Conservation (phyloP, 2,113 vertebrate species). For the Percopsis transmontana region DNA sequence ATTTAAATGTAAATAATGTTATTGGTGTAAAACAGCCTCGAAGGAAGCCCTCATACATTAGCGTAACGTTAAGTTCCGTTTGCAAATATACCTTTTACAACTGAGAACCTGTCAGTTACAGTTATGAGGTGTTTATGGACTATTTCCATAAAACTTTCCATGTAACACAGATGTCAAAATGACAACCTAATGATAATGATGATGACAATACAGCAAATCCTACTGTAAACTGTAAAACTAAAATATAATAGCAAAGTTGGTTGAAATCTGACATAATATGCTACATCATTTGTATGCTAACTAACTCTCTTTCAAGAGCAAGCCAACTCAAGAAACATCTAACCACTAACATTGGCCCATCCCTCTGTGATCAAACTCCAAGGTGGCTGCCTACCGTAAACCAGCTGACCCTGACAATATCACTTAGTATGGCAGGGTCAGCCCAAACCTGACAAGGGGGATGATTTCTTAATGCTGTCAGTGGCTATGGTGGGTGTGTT, state of each 20-base stretch:
- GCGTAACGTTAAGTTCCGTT: too few species aligned
- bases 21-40: neutral
- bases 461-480: conserved; percentile 68
- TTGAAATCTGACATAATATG: too few species aligned
- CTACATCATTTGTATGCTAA: too few species aligned
- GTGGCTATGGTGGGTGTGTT: conserved; percentile 18
- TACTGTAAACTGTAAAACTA: too few species aligned
- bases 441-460: conserved; percentile 47
- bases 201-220: too few species aligned
- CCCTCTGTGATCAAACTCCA: conserved; percentile 25
- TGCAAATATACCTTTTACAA: neutral
- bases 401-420: conserved; percentile 41
- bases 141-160: too few species aligned
- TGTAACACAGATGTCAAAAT: too few species aligned
- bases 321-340: conserved; percentile 16
- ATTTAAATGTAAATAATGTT: conserved; percentile 23
- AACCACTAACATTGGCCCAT: too few species aligned
- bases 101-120: too few species aligned
- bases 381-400: conserved; percentile 32
- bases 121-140: too few species aligned
- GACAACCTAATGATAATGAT: too few species aligned
- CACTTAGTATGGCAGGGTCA: conserved; percentile 36
- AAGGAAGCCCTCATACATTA: neutral
- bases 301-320: neutral
- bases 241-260: too few species aligned